These are phyloP conservation scores for Lateolabrax maculatus DNA, from an alignment of 2,797 vertebrate species.

Conservation along the genomic window DNA sequence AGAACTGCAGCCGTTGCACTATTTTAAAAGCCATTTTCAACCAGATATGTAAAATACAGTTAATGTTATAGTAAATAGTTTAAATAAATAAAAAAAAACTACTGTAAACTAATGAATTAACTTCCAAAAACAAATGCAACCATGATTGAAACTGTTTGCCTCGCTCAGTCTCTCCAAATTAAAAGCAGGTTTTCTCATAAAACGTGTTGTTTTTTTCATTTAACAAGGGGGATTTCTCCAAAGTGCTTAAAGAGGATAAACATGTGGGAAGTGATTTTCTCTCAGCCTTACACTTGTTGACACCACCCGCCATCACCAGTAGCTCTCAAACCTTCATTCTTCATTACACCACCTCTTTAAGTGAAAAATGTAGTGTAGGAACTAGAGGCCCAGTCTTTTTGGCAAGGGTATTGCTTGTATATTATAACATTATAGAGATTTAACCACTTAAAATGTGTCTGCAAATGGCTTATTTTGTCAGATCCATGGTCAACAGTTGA, in stretches of 20 bases:
- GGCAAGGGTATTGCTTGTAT: too few species aligned
- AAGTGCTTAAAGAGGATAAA: too few species aligned
- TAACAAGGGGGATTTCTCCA: constrained; percentile 32
- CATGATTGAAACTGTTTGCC: not conserved
- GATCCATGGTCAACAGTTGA: too few species aligned
- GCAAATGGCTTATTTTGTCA: not conserved
- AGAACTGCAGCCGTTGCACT: not conserved
- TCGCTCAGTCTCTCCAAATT: not conserved
- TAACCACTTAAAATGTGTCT: too few species aligned
- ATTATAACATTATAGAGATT: too few species aligned
- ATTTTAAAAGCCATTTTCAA: not conserved
- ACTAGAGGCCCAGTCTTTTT: too few species aligned
- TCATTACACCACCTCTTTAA: too few species aligned
- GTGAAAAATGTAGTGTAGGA: too few species aligned
- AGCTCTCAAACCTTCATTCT: too few species aligned
- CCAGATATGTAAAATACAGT: not conserved
- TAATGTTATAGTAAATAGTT: not conserved
- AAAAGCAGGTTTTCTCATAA: constrained; percentile 16
- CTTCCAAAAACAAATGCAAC: not conserved
- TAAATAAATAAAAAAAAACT: not conserved
- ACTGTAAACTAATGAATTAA: not conserved
- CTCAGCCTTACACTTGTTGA: not conserved
- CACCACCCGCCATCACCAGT: not conserved
- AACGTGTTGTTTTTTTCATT: constrained; percentile 6
- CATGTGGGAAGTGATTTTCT: constrained; percentile 13